Percentiles rank a stretch among this genome's conserved stretches.
Evolutionary conservation across 1,140 invertebrate species (phyloP).

Genomic region (Akabosia matsudoensis): DNA sequence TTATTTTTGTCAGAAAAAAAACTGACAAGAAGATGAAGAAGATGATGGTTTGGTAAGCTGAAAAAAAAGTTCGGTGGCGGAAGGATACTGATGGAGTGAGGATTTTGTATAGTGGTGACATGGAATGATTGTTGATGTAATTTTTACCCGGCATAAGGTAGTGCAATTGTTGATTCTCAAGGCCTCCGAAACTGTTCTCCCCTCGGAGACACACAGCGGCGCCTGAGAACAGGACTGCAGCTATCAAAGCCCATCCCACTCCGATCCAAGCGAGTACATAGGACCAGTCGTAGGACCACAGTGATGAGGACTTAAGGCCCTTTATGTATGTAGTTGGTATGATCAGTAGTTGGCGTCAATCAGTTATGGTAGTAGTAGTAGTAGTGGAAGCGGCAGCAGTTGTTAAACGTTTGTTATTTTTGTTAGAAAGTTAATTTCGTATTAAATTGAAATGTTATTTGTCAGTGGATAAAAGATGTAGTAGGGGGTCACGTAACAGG

Average conservation of each 20-base stretch:
- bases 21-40: too few species aligned
- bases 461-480: not conserved
- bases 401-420: conserved; percentile 11
- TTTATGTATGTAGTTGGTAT: conserved; percentile 51
- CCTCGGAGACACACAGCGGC: conserved; percentile 87
- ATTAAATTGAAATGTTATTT: too few species aligned
- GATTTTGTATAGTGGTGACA: too few species aligned
- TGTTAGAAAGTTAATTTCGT: too few species aligned
- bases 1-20: too few species aligned
- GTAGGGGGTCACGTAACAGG: conserved; percentile 4
- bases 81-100: too few species aligned
- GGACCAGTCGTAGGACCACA: conserved; percentile 89
- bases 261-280: conserved; percentile 94
- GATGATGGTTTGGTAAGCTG: too few species aligned
- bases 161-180: conserved; percentile 92
- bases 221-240: conserved; percentile 85
- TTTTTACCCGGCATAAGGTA: conserved; percentile 87
- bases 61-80: too few species aligned
- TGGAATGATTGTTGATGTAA: too few species aligned
- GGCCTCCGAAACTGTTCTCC: conserved; percentile 57
- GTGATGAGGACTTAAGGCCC: conserved; percentile 79
- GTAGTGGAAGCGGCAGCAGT: not conserved
- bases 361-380: too few species aligned
- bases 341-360: not conserved
- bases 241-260: conserved; percentile 79